These are phyloP conservation scores for Hafferia zeledoni DNA, from an alignment of 2,797 vertebrate species.

Conservation along the genomic window DNA sequence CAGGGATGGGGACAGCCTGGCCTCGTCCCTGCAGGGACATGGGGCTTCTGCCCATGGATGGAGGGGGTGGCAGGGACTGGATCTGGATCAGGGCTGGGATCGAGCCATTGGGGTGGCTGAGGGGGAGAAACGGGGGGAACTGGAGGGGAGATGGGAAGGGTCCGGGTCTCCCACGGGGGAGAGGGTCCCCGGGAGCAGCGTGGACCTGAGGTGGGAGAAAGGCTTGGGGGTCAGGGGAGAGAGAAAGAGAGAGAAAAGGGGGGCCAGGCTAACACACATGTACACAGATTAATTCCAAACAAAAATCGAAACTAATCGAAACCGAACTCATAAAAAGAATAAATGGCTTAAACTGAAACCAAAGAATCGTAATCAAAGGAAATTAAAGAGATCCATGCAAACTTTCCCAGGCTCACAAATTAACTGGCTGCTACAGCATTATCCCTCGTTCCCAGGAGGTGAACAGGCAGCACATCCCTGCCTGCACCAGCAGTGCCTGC, in stretches of 20 bases:
- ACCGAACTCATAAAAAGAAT: conserved; percentile 76
- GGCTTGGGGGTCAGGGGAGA: not conserved
- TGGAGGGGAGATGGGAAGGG: conserved; percentile 14
- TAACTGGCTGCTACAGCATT: conserved; percentile 34
- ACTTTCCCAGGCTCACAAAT: conserved; percentile 84
- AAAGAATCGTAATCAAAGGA: conserved; percentile 64
- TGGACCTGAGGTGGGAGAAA: conserved; percentile 41
- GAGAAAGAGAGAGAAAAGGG: conserved; percentile 24
- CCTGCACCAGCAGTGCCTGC: not conserved
- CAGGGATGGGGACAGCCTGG: not conserved
- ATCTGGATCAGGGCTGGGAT: not conserved
- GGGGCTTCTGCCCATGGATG: not conserved
- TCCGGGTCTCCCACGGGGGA: conserved; percentile 4
- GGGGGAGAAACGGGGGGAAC: not conserved
- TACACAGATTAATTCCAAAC: conserved; percentile 71
- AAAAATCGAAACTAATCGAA: conserved; percentile 73
- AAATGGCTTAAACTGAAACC: conserved; percentile 72
- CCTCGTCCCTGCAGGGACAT: not conserved
- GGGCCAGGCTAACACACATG: conserved; percentile 74
- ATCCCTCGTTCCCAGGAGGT: conserved; percentile 11
- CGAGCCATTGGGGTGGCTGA: rapidly evolving
- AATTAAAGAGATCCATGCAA: conserved; percentile 91
- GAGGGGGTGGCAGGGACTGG: not conserved
- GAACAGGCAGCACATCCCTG: conserved; percentile 11
- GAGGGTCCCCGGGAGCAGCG: conserved; percentile 19